Conservation (phyloP, 2,888 invertebrate genomes). For the Drosophila robusta region DNA sequence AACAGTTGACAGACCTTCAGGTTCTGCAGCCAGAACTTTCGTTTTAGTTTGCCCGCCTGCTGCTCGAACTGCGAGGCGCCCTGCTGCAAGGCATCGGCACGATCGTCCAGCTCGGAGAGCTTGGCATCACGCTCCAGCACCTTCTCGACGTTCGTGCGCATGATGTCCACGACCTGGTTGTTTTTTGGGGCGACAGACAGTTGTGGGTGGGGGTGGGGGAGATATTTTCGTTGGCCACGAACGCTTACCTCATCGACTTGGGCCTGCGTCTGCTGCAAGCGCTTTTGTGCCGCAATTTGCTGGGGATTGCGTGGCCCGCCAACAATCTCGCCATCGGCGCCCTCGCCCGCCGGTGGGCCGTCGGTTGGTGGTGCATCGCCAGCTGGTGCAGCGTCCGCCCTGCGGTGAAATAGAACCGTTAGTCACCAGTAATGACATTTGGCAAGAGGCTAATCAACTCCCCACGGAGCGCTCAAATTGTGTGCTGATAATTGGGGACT, state of each 20-base stretch:
- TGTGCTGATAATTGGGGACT: constrained; percentile 39
- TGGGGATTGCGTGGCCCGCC: constrained; percentile 94
- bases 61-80: constrained; percentile 98
- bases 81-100: constrained; percentile 97
- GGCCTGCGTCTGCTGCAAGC: constrained; percentile 93
- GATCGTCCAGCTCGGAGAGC: constrained; percentile 96
- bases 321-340: constrained; percentile 91
- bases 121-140: constrained; percentile 98
- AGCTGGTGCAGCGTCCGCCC: constrained; percentile 85
- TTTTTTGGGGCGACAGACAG: too few species aligned
- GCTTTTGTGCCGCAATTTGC: constrained; percentile 93
- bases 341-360: constrained; percentile 88
- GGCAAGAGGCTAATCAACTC: constrained; percentile 64
- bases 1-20: constrained; percentile 88
- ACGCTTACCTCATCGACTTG: constrained; percentile 91
- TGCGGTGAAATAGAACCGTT: constrained; percentile 38
- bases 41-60: constrained; percentile 97
- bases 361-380: constrained; percentile 86
- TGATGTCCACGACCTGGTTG: constrained; percentile 94
- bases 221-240: too few species aligned
- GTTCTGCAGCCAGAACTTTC: constrained; percentile 99
- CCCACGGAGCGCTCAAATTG: constrained; percentile 63
- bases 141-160: constrained; percentile 98
- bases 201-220: too few species aligned
- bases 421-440: constrained; percentile 32